These are phyloP conservation scores for Melipona bicolor DNA, from an alignment of 2,888 invertebrate genomes.

Conservation along the genomic window DNA sequence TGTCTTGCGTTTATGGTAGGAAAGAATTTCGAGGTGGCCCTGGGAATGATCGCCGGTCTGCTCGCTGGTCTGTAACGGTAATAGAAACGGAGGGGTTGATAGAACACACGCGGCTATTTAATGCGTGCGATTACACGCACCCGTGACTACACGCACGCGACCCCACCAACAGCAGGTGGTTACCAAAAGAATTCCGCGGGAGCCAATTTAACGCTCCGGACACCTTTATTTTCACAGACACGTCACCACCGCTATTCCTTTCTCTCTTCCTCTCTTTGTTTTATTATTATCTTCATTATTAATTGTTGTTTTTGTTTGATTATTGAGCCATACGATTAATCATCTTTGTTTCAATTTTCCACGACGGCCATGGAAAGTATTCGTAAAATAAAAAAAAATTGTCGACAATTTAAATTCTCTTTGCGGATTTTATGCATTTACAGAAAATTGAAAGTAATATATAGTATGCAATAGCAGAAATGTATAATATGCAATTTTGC, in stretches of 20 bases:
- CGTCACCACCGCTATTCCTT: background rate
- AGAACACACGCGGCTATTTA: constrained; percentile 62
- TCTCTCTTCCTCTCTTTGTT: background rate
- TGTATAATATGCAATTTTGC: too few relatives aligned
- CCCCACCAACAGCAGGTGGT: constrained; percentile 60
- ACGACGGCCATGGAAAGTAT: too few relatives aligned
- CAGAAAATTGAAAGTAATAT: too few relatives aligned
- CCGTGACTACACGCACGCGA: constrained; percentile 71
- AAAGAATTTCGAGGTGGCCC: constrained; percentile 47
- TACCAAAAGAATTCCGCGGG: constrained; percentile 57
- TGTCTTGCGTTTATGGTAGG: constrained; percentile 15
- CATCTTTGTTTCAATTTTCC: background rate
- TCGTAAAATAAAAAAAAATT: too few relatives aligned
- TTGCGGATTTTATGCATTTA: too few relatives aligned
- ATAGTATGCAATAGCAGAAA: too few relatives aligned
- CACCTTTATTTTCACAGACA: constrained; percentile 3
- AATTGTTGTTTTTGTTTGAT: background rate
- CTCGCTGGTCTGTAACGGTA: constrained; percentile 54
- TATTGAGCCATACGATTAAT: background rate
- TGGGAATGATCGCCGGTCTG: constrained; percentile 60
- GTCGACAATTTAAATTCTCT: too few relatives aligned
- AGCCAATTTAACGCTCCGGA: constrained; percentile 27
- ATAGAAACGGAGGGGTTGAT: constrained; percentile 58
- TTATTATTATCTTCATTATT: too few relatives aligned
- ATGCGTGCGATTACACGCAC: constrained; percentile 78